Percentiles rank a stretch among this genome's conserved stretches.
Conservation (phyloP, 2,113 vertebrate genomes). For the Clarias batrachus region DNA sequence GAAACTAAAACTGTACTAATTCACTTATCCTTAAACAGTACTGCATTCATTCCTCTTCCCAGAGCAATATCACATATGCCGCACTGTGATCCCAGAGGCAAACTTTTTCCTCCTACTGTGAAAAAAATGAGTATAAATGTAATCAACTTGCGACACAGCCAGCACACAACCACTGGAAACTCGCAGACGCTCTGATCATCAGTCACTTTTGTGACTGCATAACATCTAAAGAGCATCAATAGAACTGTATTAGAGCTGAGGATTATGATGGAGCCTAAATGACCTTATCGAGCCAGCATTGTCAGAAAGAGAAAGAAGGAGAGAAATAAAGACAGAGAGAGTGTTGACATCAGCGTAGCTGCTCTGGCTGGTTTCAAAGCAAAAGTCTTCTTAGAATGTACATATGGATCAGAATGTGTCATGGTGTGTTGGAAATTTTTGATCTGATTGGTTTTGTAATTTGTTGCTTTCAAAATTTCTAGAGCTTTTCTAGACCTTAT, state of each 20-base stretch:
- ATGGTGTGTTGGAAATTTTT: neutral
- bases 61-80: neutral
- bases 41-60: neutral
- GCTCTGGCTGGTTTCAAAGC: neutral
- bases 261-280: constrained; percentile 7
- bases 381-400: neutral
- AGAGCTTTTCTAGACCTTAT: neutral
- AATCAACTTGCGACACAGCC: neutral
- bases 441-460: neutral
- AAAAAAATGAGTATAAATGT: neutral
- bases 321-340: neutral
- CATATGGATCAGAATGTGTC: neutral
- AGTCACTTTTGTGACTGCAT: neutral
- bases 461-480: neutral
- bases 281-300: neutral
- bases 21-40: neutral
- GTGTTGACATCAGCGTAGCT: neutral
- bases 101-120: neutral
- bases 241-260: neutral
- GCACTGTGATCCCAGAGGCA: neutral
- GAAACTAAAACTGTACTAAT: neutral
- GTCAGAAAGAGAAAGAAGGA: neutral
- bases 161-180: neutral
- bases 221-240: neutral
- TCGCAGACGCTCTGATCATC: neutral